Base-by-base conservation (phyloP, 2,113 vertebrate species). In the Tychaedon coryphoeus region DNA sequence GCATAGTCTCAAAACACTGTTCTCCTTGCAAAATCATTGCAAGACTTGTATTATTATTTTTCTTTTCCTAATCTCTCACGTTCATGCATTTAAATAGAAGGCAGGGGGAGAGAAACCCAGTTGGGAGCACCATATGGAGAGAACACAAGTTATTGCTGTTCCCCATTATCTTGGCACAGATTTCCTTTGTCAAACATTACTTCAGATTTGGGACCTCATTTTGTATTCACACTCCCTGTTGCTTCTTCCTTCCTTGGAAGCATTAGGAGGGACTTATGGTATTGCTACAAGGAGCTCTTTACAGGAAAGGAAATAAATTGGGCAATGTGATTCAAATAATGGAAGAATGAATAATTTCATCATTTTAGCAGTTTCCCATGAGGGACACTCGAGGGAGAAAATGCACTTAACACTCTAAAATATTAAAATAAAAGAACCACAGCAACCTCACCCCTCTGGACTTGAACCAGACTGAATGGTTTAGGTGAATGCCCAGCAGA, bases 291-390 rank as follows among this genome's bases (percentile, higher is more conserved):
- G 64, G 29, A 88, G 34, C 38, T 74, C 5, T 93, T 96, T 94
- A 93, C 88, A 80, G 72, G 72, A 95, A 96, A 93, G 85, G 33
- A 88, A 94, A 88, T 60, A 82, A 95, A 92, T 91, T 92, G 72
- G 60, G 79, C 65, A 91, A 93, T 80, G 40, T 18, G 22, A 77
- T 90, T 75, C 66, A 94, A 93, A 96, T 86, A 94, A 82, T 86
- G 74, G 70, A 92, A 93, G 85, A 95, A 95, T 86, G 71, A 88
- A 92, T 71, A 83, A 95, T 95, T 96, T 92, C 94, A 91, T 40
- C 79, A 80, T 91, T 92, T 94, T 58, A 86, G 67, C 42, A 57
- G 42, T 70, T 93, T 80, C 83, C 92, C 60, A 19, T 71, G 92
- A 88, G 92, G 60, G 47, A 66, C 42, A 47, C 29, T 62, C 5